Percentiles rank a stretch among this genome's conserved stretches.
phyloP scores from a whole-genome alignment of 2,888 invertebrate species.

The Xanthia togata region DNA sequence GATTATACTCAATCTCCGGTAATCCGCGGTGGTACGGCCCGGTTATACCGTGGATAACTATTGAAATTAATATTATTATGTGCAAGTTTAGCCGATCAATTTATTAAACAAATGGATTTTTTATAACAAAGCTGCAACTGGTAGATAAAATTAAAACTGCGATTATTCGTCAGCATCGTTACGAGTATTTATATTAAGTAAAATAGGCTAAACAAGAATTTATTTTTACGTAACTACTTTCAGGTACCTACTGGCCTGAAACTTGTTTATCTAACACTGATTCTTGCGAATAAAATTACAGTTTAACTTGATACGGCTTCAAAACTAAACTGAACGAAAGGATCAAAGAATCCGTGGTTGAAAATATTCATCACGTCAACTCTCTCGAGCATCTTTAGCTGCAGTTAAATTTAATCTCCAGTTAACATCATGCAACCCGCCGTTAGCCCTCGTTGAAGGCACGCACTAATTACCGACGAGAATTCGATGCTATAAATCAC shows the following conservation, averaged over 20 bases:
- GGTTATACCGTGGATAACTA: constrained; percentile 65
- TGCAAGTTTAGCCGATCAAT: neutral
- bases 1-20: constrained; percentile 89
- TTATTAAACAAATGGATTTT: neutral
- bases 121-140: neutral
- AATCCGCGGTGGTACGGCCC: constrained; percentile 81
- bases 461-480: constrained; percentile 90
- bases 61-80: constrained; percentile 2
- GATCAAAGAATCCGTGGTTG: too few species aligned
- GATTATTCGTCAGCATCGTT: neutral
- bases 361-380: neutral
- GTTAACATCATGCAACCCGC: constrained; percentile 61
- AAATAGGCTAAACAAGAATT: neutral
- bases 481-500: constrained; percentile 90
- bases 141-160: neutral
- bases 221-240: neutral
- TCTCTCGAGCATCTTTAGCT: neutral
- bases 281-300: neutral
- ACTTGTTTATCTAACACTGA: neutral
- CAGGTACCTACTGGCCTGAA: neutral
- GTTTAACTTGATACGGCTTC: neutral
- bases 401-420: constrained; percentile 44
- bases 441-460: constrained; percentile 77
- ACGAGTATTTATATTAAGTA: neutral
- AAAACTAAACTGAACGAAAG: neutral